Conservation (phyloP, 2,888 invertebrate species). For the Acrobasis suavella region DNA sequence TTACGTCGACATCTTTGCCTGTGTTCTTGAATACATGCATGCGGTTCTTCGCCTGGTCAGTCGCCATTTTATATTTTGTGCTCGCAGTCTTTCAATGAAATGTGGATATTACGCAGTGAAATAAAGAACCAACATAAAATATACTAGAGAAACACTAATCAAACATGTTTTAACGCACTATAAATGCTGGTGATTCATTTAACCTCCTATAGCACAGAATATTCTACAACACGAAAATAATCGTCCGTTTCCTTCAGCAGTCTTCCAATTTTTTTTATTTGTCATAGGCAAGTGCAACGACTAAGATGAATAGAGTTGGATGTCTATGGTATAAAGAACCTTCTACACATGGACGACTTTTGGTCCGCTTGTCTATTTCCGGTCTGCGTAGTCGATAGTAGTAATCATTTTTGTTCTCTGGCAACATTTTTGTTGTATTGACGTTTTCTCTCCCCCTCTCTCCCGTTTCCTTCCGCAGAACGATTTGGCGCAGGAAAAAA, state of each 20-base stretch:
- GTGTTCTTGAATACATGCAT: constrained; percentile 98
- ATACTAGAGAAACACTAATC: constrained; percentile 61
- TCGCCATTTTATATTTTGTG: constrained; percentile 87
- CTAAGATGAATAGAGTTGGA: not conserved
- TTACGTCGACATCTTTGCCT: constrained; percentile 99
- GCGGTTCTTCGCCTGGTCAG: constrained; percentile 90
- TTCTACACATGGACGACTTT: not conserved
- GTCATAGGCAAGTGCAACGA: constrained; percentile 43
- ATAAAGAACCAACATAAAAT: constrained; percentile 73
- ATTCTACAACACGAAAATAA: constrained; percentile 61
- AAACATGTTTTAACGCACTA: constrained; percentile 72
- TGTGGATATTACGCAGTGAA: constrained; percentile 70
- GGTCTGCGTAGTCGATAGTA: no score
- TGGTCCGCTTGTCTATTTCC: not conserved
- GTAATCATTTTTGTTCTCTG: constrained; percentile 32
- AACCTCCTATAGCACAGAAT: constrained; percentile 64
- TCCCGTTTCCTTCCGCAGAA: constrained; percentile 25
- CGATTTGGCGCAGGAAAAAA: constrained; percentile 39
- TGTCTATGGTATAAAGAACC: not conserved
- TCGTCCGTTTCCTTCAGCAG: constrained; percentile 64
- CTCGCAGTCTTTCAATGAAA: constrained; percentile 58
- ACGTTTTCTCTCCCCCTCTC: constrained; percentile 33
- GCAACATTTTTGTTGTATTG: constrained; percentile 41
- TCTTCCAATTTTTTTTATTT: constrained; percentile 53
- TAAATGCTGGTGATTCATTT: constrained; percentile 67